phyloP scores from a whole-genome alignment of 2,113 vertebrate genomes.

The Etheostoma cragini region DNA sequence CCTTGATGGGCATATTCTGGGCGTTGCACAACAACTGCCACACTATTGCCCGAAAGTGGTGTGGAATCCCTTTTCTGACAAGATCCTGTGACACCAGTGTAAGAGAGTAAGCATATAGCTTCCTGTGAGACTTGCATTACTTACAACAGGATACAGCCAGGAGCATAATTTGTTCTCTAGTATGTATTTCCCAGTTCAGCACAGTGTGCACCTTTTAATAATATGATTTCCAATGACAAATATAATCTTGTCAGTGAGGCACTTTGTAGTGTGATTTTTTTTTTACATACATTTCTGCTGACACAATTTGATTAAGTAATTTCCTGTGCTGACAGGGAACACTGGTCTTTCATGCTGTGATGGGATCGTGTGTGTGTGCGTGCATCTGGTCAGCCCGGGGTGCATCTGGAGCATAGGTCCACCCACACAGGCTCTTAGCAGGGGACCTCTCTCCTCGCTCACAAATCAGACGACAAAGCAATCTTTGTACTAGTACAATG shows the following conservation, averaged over 20 bases:
- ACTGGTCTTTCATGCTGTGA: slow-evolving; percentile 48
- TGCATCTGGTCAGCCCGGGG: slow-evolving; percentile 68
- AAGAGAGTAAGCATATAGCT: not conserved
- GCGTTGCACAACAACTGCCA: slow-evolving; percentile 97
- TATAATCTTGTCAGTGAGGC: slow-evolving; percentile 36
- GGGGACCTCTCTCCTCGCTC: slow-evolving; percentile 44
- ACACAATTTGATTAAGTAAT: slow-evolving; percentile 69
- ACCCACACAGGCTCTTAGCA: slow-evolving; percentile 67
- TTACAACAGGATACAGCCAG: not conserved
- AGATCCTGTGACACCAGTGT: slow-evolving; percentile 87
- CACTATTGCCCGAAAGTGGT: slow-evolving; percentile 98
- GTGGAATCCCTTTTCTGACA: slow-evolving; percentile 96
- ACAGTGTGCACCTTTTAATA: slow-evolving; percentile 24
- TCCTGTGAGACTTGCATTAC: slow-evolving; percentile 7
- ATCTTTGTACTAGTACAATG: slow-evolving; percentile 69
- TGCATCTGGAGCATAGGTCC: slow-evolving; percentile 71
- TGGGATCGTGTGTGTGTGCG: slow-evolving; percentile 23
- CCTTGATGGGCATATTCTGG: slow-evolving; percentile 97
- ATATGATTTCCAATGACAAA: slow-evolving; percentile 49
- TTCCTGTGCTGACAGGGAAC: slow-evolving; percentile 73
- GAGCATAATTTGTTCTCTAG: not conserved
- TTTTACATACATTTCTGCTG: slow-evolving; percentile 54
- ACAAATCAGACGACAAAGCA: slow-evolving; percentile 55
- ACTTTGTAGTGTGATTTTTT: slow-evolving; percentile 40
- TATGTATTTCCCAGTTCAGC: slow-evolving; percentile 26